Conservation (phyloP, 2,888 invertebrate species). For the Hypercompe scribonia region DNA sequence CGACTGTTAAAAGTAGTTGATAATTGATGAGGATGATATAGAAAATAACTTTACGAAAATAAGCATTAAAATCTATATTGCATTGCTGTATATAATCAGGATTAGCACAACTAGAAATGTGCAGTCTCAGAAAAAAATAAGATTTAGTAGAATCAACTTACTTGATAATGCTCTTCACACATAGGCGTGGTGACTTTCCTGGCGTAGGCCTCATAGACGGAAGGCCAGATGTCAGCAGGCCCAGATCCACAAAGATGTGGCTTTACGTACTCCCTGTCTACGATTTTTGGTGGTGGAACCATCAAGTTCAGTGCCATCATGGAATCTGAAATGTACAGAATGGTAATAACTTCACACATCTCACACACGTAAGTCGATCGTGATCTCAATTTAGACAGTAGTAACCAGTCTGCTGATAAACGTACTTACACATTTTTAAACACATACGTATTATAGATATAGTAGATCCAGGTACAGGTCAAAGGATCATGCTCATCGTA, state of each 20-base stretch:
- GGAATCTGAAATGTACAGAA: constrained; percentile 14
- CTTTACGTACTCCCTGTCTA: constrained; percentile 65
- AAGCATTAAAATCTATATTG: too few species aligned
- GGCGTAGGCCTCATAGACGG: constrained; percentile 69
- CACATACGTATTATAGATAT: too few species aligned
- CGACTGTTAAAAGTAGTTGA: too few species aligned
- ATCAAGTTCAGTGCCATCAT: constrained; percentile 58
- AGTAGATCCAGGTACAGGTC: too few species aligned
- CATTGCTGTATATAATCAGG: neutral
- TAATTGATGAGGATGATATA: too few species aligned
- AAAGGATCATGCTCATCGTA: too few species aligned
- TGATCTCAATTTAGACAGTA: too few species aligned
- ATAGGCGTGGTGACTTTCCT: constrained; percentile 69
- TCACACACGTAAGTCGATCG: too few species aligned
- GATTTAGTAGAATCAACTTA: constrained; percentile 50
- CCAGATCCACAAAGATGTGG: constrained; percentile 78
- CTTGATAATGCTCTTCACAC: constrained; percentile 74
- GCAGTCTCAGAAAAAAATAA: too few species aligned
- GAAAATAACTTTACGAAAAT: too few species aligned
- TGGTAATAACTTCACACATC: neutral
- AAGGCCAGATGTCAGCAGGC: constrained; percentile 75
- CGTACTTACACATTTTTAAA: too few species aligned
- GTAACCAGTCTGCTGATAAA: too few species aligned
- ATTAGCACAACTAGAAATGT: neutral
- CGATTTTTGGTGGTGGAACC: constrained; percentile 68